A percentile compares a stretch with the other conserved stretches of the same genome.
Evolutionary conservation across 2,113 vertebrate genomes (phyloP).

Genomic region (Melanerpes aurifrons): DNA sequence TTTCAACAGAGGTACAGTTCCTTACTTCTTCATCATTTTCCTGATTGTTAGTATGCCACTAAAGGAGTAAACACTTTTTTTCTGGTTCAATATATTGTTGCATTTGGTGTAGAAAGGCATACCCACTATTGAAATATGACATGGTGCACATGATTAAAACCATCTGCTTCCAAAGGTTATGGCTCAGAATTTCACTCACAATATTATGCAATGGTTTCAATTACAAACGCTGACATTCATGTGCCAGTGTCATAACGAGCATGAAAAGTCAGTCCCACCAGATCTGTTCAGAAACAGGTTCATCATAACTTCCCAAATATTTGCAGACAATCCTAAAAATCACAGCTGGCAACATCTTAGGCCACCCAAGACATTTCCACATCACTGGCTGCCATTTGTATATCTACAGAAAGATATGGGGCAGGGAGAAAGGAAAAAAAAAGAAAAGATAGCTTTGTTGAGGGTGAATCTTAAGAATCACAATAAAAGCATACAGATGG

Average conservation of each 20-base stretch:
- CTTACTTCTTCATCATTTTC: background rate
- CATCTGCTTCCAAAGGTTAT: slow-evolving; percentile 45
- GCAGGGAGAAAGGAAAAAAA: background rate
- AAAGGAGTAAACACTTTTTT: slow-evolving; percentile 4
- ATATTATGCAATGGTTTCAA: slow-evolving; percentile 37
- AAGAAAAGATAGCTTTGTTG: background rate
- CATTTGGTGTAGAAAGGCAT: background rate
- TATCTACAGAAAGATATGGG: background rate
- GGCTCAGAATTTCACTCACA: slow-evolving; percentile 25
- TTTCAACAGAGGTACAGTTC: background rate
- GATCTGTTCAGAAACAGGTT: slow-evolving; percentile 21
- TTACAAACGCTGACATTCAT: slow-evolving; percentile 38
- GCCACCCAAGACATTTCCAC: slow-evolving; percentile 36
- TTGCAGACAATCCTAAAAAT: slow-evolving; percentile 24
- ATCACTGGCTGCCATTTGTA: background rate
- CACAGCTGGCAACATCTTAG: background rate
- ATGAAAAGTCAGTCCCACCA: slow-evolving; percentile 16
- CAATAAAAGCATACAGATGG: background rate
- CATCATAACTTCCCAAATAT: slow-evolving; percentile 10
- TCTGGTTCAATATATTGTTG: background rate
- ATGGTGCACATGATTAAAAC: slow-evolving; percentile 40
- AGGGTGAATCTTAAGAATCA: background rate
- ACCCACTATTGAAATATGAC: background rate
- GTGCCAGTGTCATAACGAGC: background rate
- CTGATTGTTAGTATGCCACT: background rate